Evolutionary conservation across 2,797 vertebrate species (phyloP).

Genomic region (Pogoniulus pusillus): DNA sequence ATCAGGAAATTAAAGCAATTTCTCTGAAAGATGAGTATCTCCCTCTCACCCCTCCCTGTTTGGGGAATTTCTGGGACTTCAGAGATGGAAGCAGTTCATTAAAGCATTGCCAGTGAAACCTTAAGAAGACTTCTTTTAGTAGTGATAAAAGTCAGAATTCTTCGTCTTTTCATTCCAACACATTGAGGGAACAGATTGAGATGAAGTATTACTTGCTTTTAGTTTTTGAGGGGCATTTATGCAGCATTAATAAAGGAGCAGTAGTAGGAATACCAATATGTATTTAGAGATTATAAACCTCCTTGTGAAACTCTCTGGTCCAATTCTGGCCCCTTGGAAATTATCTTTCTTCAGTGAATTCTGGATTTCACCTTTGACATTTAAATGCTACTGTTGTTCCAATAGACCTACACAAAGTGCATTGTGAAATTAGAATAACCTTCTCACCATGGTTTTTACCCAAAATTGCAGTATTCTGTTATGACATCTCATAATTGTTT

Average conservation of each 20-base stretch:
- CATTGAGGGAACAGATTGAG: neutral
- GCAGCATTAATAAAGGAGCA: neutral
- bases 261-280: neutral
- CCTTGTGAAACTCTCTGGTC: neutral
- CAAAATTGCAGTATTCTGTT: neutral
- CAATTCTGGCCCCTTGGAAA: neutral
- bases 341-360: neutral
- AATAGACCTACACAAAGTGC: neutral
- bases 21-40: neutral
- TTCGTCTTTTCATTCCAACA: neutral
- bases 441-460: neutral
- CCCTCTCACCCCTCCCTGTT: neutral
- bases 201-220: neutral
- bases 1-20: neutral
- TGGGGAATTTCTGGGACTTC: neutral
- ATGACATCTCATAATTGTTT: neutral
- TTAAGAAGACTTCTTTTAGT: neutral
- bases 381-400: conserved; percentile 24
- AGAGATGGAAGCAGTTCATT: accelerated
- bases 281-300: neutral
- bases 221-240: neutral
- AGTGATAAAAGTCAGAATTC: neutral
- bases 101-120: neutral
- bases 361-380: conserved; percentile 26
- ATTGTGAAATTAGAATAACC: conserved; percentile 26